A percentile compares a stretch with the other conserved stretches of the same genome.
These are phyloP conservation scores for Zaprionus ornatus DNA, from an alignment of 1,140 invertebrate genomes.

Conservation along the genomic window DNA sequence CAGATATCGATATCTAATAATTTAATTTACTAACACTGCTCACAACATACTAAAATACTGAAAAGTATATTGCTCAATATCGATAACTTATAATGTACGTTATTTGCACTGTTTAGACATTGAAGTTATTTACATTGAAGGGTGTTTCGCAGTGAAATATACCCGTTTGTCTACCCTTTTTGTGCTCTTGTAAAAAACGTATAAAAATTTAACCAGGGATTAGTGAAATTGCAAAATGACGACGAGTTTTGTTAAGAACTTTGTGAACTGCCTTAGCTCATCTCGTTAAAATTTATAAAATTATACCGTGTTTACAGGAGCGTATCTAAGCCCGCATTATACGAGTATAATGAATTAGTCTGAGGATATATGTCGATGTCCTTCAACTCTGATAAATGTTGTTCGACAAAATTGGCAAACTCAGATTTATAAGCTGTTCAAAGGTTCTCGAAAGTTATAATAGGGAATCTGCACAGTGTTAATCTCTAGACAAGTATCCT, in stretches of 20 bases:
- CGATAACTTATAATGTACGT: not conserved
- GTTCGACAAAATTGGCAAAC: not conserved
- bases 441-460: not conserved
- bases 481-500: conserved; percentile 23
- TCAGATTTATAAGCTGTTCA: not conserved
- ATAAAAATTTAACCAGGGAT: conserved; percentile 1
- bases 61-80: not conserved
- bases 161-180: not conserved
- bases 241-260: conserved; percentile 9
- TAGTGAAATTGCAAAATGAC: conserved; percentile 19
- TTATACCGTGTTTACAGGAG: not conserved
- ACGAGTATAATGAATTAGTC: not conserved
- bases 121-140: not conserved
- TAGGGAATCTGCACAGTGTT: not conserved
- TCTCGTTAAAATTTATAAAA: conserved; percentile 4
- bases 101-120: not conserved
- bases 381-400: not conserved
- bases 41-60: not conserved
- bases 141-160: not conserved
- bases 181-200: not conserved
- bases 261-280: conserved; percentile 3
- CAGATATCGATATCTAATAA: not conserved
- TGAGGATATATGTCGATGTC: not conserved
- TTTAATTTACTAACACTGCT: not conserved
- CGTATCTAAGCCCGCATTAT: not conserved